Conservation (phyloP, 2,113 vertebrate genomes). For the Nothoprocta pentlandii region DNA sequence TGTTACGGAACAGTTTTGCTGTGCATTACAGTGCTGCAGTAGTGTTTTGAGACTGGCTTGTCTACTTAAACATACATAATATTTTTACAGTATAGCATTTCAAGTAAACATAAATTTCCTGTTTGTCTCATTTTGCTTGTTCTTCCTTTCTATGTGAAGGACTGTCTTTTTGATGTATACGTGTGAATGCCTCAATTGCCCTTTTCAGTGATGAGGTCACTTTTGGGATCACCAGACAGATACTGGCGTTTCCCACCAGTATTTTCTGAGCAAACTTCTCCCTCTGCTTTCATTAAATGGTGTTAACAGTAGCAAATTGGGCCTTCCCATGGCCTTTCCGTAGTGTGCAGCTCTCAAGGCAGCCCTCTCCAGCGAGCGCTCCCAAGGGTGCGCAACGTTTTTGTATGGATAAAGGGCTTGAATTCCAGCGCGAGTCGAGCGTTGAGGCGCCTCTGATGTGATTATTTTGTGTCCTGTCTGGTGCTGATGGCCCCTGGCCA, state of each 20-base stretch:
- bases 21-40: neutral
- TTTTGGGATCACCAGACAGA: slow-evolving; percentile 18
- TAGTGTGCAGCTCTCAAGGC: neutral
- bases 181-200: neutral
- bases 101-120: neutral
- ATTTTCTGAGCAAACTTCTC: neutral
- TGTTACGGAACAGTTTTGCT: neutral
- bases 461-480: neutral
- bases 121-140: neutral
- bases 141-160: neutral
- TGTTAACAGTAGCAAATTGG: neutral
- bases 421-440: neutral
- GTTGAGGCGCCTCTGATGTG: neutral
- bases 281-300: neutral
- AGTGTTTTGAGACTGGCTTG: neutral
- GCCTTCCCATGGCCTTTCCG: neutral
- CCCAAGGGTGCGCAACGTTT: neutral
- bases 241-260: neutral
- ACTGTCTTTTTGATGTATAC: neutral
- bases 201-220: neutral
- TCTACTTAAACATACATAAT: neutral
- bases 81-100: neutral
- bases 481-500: neutral
- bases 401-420: neutral
- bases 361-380: neutral